A percentile compares a stretch with the other conserved stretches of the same genome.
Evolutionary conservation across 2,113 vertebrate species (phyloP).

Genomic region (Hipposideros armiger): DNA sequence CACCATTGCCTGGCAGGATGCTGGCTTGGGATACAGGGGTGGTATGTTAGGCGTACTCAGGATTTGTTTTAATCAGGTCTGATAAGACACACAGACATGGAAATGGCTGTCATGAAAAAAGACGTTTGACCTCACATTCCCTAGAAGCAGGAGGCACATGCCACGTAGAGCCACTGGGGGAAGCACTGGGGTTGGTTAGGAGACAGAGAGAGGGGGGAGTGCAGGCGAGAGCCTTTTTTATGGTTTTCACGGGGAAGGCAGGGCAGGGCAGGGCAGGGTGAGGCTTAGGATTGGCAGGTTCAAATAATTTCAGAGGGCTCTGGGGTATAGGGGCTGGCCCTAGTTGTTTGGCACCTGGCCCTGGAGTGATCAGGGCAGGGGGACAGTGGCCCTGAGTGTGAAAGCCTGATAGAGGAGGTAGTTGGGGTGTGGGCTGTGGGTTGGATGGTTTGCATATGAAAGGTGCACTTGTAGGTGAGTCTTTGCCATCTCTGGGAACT

Average conservation of each 20-base stretch:
- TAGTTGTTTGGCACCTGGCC: neutral
- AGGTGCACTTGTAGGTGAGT: neutral
- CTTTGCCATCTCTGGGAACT: neutral
- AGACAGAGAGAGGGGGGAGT: neutral
- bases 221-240: neutral
- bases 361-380: neutral
- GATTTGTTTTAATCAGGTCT: neutral
- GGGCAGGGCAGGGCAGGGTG: too few relatives aligned
- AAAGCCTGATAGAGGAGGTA: neutral
- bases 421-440: neutral
- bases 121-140: neutral
- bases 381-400: neutral
- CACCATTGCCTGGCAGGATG: neutral
- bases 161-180: fast-evolving
- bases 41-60: neutral
- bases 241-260: neutral
- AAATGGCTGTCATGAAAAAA: neutral
- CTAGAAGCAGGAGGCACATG: neutral
- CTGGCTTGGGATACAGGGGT: neutral
- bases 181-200: neutral
- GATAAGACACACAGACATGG: neutral
- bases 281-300: neutral
- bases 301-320: neutral
- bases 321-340: neutral
- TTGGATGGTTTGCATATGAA: neutral